Evolutionary conservation across 2,888 invertebrate species (phyloP).

Genomic region (Acrobeloides nanus): DNA sequence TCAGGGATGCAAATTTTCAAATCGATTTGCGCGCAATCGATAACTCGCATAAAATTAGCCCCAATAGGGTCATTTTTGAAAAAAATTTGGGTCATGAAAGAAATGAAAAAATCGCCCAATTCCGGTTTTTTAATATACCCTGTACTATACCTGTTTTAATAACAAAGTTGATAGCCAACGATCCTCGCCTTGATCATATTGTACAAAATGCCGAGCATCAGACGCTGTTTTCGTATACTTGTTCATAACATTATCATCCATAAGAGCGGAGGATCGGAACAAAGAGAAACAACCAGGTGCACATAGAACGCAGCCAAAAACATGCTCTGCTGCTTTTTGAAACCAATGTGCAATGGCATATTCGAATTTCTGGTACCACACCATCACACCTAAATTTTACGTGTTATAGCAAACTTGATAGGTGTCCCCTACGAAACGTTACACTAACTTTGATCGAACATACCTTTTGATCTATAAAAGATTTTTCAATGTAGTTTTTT

Average conservation of each 20-base stretch:
- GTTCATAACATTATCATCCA: conserved; percentile 77
- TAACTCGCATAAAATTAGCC: background rate
- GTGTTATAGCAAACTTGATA: background rate
- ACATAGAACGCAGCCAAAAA: conserved; percentile 80
- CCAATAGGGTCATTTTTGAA: background rate
- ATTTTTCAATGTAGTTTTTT: too few species aligned
- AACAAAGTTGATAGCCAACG: conserved; percentile 59
- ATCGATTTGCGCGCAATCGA: too few species aligned
- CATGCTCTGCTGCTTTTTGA: conserved; percentile 82
- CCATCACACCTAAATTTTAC: conserved; percentile 65
- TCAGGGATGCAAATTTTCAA: too few species aligned
- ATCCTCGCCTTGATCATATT: conserved; percentile 74
- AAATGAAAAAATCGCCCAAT: background rate
- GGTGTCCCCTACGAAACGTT: background rate
- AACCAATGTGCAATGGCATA: conserved; percentile 88
- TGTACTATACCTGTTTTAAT: conserved; percentile 54
- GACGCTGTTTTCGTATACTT: conserved; percentile 67
- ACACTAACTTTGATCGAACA: background rate
- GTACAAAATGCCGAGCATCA: conserved; percentile 76
- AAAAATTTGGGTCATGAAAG: background rate
- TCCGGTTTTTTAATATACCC: background rate
- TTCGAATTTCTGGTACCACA: conserved; percentile 81
- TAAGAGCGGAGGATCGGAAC: conserved; percentile 71
- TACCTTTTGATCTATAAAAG: too few species aligned
- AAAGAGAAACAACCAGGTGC: conserved; percentile 86